A percentile compares a stretch with the other conserved stretches of the same genome.
Evolutionary conservation across 2,113 vertebrate species (phyloP).

Genomic region (Microtus pennsylvanicus): DNA sequence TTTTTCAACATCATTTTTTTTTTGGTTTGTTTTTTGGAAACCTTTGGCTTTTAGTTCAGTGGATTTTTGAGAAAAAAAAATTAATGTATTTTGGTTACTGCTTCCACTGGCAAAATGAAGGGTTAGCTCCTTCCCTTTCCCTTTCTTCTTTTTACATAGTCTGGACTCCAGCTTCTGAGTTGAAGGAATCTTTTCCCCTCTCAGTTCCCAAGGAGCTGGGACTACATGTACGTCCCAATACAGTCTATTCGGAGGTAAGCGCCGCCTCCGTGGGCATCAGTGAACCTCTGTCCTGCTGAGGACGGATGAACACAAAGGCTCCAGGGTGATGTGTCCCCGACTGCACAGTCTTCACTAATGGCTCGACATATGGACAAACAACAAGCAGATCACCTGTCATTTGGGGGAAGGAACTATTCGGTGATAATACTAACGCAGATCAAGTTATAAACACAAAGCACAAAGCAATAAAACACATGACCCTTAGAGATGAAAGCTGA

Average conservation of each 20-base stretch:
- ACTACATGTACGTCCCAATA: not conserved
- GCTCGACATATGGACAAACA: slow-evolving; percentile 61
- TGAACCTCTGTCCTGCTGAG: slow-evolving; percentile 73
- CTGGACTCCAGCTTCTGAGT: not conserved
- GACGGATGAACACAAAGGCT: slow-evolving; percentile 73
- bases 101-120: not conserved
- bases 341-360: slow-evolving; percentile 75
- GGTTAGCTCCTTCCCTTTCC: not conserved
- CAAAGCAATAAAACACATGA: slow-evolving; percentile 52
- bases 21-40: not conserved
- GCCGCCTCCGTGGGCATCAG: slow-evolving; percentile 54
- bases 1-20: not conserved
- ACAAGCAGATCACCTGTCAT: slow-evolving; percentile 72
- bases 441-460: slow-evolving; percentile 56
- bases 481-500: slow-evolving; percentile 39
- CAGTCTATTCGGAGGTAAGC: slow-evolving; percentile 62
- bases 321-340: slow-evolving; percentile 73
- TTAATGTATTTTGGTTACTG: not conserved
- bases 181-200: not conserved
- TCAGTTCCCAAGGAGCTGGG: not conserved
- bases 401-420: not conserved
- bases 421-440: slow-evolving; percentile 73
- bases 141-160: no score
- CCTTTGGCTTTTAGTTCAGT: not conserved
- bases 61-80: not conserved